A percentile compares a stretch with the other conserved stretches of the same genome.
Evolutionary conservation across 2,797 vertebrate species (phyloP).

Genomic region (Bucorvus abyssinicus): DNA sequence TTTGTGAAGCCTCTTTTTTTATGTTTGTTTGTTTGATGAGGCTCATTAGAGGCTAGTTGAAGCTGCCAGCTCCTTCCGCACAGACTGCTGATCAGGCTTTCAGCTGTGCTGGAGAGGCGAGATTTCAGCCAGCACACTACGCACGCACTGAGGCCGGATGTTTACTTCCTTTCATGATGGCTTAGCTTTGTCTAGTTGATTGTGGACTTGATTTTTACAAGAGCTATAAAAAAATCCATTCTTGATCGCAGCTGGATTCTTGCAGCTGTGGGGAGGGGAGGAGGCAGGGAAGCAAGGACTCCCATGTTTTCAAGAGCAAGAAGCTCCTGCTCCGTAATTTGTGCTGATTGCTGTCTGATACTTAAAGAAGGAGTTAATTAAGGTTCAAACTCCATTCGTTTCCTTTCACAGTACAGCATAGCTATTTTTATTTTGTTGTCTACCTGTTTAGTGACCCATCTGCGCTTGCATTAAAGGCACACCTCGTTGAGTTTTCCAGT

Average conservation of each 20-base stretch:
- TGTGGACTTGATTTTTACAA: slow-evolving; percentile 60
- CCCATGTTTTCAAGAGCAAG: slow-evolving; percentile 34
- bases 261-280: slow-evolving; percentile 26
- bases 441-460: background rate
- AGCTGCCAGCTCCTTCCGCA: slow-evolving; percentile 46
- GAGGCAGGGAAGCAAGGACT: background rate
- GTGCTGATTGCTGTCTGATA: slow-evolving; percentile 59
- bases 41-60: slow-evolving; percentile 39
- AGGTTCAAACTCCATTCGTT: slow-evolving; percentile 8
- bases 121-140: background rate
- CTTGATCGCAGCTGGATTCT: slow-evolving; percentile 43
- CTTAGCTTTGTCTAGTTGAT: slow-evolving; percentile 54
- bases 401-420: background rate
- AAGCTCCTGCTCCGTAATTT: slow-evolving; percentile 18
- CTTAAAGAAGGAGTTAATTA: slow-evolving; percentile 59
- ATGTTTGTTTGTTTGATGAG: slow-evolving; percentile 48
- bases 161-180: slow-evolving; percentile 26
- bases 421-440: slow-evolving; percentile 24
- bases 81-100: slow-evolving; percentile 50
- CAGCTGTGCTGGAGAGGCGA: slow-evolving; percentile 24
- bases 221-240: background rate
- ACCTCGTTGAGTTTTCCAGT: background rate
- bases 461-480: background rate
- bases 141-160: background rate
- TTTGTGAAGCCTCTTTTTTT: background rate